These are phyloP conservation scores for Leptopterna dolabrata DNA, from an alignment of 2,888 invertebrate genomes.

Conservation along the genomic window DNA sequence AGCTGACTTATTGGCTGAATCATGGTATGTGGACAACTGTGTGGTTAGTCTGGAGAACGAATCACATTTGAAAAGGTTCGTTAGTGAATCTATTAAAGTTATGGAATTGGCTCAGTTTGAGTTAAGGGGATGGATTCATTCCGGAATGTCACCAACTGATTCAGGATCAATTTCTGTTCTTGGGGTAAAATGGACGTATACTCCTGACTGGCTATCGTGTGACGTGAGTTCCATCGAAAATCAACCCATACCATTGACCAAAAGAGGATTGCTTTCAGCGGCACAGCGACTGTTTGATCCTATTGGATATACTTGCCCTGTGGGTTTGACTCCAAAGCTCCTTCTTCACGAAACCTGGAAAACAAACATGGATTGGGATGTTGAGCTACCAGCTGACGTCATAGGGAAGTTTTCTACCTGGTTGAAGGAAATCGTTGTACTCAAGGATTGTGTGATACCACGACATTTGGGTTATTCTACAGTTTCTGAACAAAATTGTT, in stretches of 20 bases:
- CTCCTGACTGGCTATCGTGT: constrained; percentile 17
- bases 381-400: neutral
- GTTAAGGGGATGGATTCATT: constrained; percentile 33
- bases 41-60: constrained; percentile 31
- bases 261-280: constrained; percentile 22
- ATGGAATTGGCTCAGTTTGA: constrained; percentile 31
- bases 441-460: neutral
- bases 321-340: constrained; percentile 32
- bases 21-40: constrained; percentile 56
- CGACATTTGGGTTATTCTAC: too few relatives aligned
- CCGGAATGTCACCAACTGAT: neutral
- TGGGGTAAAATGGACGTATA: constrained; percentile 26
- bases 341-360: constrained; percentile 49
- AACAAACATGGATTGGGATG: too few relatives aligned
- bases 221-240: neutral
- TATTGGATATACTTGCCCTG: too few relatives aligned
- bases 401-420: neutral
- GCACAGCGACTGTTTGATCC: constrained; percentile 37
- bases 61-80: constrained; percentile 21
- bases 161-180: too few relatives aligned
- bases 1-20: neutral
- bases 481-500: too few relatives aligned
- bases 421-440: neutral
- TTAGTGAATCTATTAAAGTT: neutral
- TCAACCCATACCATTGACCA: too few relatives aligned